Evolutionary conservation across 2,888 invertebrate genomes (phyloP), one percentile per base, ranked within the genome.

Genomic region (Netelia fuscicornis): DNA sequence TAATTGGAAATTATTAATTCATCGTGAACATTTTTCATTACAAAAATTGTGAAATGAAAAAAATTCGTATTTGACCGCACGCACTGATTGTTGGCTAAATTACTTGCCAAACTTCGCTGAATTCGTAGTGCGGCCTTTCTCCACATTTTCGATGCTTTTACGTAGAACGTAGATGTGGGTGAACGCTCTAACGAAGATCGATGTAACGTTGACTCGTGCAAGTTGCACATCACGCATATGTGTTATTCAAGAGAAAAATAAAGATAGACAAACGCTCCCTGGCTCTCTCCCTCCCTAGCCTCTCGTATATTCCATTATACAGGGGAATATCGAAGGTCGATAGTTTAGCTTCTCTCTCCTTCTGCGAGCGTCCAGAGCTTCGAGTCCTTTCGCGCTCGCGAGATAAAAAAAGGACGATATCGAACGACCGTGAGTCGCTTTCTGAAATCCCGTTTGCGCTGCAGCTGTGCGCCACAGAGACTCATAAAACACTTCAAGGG

Each of bases 401-500:
- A 54, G 17, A 42, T 42, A 72, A 23, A 44, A 67, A 30, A 70
- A 74, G 10, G 30, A 10, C n/a, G 8, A 71, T 30, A 30, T 30
- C 23, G 11, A 67, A 62, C 68, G 70, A 64, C 30, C 48, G 77
- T 67, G 44, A 23, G 48, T 48, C 62, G 67, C 58, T 79, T 52
- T 72, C 48, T 60, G 54, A n/a, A 79, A 79, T 83, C 70, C 70
- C 70, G 68, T 83, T 70, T 75, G 70, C 83, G 83, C 64, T 83
- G 83, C 83, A 83, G 79, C 79, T 79, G 79, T 58, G 79, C 76
- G 75, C 70, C 75, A 25, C 71, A 65, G 70, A 75, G 71, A 84
- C 68, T 65, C 80, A 84, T 84, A 84, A 84, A 84, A 84, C 75
- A 84, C 76, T 84, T 71, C 54, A 17, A 23, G 58, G 68, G n/a